Evolutionary conservation across 2,888 invertebrate genomes (phyloP).

Genomic region (Eilema sororculum): DNA sequence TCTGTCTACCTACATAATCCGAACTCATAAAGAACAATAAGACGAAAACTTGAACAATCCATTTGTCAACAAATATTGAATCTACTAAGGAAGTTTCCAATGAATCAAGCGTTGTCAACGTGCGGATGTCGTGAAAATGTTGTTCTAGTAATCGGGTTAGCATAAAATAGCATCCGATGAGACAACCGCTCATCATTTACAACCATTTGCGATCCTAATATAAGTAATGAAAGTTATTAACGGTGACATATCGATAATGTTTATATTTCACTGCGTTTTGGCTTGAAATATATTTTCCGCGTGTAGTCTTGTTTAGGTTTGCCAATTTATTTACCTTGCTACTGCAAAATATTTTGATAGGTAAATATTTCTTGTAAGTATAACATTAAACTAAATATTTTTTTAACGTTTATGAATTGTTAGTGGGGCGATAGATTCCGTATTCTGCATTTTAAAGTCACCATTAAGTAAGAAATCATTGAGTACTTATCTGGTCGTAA

Average conservation of each 20-base stretch:
- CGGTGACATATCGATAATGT: constrained; percentile 15
- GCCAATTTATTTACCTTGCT: neutral
- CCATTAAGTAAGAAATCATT: no score
- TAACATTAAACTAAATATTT: no score
- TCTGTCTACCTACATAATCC: neutral
- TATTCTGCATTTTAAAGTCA: no score
- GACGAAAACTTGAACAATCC: neutral
- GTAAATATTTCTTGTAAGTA: neutral
- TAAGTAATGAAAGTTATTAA: constrained; percentile 7
- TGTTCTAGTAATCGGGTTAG: constrained; percentile 15
- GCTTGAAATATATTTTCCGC: neutral
- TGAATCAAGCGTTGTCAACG: constrained; percentile 11
- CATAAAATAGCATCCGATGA: constrained; percentile 15
- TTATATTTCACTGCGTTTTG: neutral
- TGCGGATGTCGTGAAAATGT: constrained; percentile 18
- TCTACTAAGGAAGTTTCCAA: constrained; percentile 5
- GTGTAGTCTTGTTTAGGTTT: neutral
- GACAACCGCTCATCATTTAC: constrained; percentile 14
- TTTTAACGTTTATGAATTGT: no score
- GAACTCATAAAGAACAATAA: neutral
- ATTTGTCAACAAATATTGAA: constrained; percentile 5
- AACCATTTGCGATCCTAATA: constrained; percentile 5
- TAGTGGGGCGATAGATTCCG: no score
- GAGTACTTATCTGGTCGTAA: no score
- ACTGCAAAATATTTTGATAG: neutral